Evolutionary conservation across 2,113 vertebrate genomes (phyloP).

Genomic region (human): GRCh38 chr11:119855501-119856000

Average conservation of each 20-base stretch:
- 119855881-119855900: not conserved
- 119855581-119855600: not conserved
- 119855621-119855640: constrained; percentile 31
- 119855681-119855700: not conserved
- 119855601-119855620: constrained; percentile 50
- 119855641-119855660: constrained; percentile 35
- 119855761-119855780: not conserved
- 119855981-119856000: not conserved
- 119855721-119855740: not conserved
- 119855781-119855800: not conserved
- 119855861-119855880: not conserved
- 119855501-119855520: not conserved
- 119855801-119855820: not conserved
- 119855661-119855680: not conserved
- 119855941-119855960: not conserved
- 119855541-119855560: not conserved
- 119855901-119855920: not conserved
- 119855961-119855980: not conserved
- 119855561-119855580: not conserved
- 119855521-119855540: not conserved
- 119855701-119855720: not conserved
- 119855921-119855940: not conserved
- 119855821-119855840: not conserved
- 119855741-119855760: not conserved
- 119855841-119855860: not conserved